These are phyloP conservation scores for Bungarus multicinctus DNA, from an alignment of 2,113 vertebrate species.

Conservation along the genomic window DNA sequence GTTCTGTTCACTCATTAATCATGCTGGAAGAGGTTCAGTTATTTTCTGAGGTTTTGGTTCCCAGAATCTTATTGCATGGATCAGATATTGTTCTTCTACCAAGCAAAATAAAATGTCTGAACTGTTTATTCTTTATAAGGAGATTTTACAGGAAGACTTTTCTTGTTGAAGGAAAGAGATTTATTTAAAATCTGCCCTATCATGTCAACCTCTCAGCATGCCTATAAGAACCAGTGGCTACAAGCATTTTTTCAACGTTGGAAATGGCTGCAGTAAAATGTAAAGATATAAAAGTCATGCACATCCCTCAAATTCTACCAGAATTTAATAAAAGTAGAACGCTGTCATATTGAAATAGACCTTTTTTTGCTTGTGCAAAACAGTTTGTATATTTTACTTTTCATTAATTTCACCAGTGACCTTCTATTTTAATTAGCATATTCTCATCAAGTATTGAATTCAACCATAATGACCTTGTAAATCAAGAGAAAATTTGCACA, in stretches of 20 bases:
- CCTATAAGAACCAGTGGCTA: not conserved
- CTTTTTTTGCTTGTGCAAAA: not conserved
- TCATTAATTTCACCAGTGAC: constrained; percentile 6
- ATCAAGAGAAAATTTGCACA: constrained; percentile 5
- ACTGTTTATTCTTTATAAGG: not conserved
- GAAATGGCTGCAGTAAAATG: not conserved
- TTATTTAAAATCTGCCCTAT: not conserved
- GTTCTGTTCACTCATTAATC: not conserved
- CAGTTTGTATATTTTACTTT: constrained; percentile 14
- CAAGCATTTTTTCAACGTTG: not conserved
- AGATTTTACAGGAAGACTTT: not conserved
- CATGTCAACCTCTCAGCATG: not conserved
- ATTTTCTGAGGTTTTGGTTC: not conserved
- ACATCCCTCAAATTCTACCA: not conserved
- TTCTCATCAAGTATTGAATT: constrained; percentile 22
- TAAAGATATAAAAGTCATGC: not conserved
- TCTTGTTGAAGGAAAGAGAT: not conserved
- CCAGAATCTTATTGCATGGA: not conserved
- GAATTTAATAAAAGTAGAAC: not conserved
- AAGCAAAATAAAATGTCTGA: not conserved
- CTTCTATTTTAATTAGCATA: constrained; percentile 24
- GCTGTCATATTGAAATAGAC: not conserved
- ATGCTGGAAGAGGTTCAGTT: not conserved
- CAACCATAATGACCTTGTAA: constrained; percentile 25
- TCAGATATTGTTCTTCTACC: not conserved